Percentiles rank a stretch among this genome's conserved stretches.
phyloP scores from a whole-genome alignment of 2,113 vertebrate species.

The Cnemophilus loriae region DNA sequence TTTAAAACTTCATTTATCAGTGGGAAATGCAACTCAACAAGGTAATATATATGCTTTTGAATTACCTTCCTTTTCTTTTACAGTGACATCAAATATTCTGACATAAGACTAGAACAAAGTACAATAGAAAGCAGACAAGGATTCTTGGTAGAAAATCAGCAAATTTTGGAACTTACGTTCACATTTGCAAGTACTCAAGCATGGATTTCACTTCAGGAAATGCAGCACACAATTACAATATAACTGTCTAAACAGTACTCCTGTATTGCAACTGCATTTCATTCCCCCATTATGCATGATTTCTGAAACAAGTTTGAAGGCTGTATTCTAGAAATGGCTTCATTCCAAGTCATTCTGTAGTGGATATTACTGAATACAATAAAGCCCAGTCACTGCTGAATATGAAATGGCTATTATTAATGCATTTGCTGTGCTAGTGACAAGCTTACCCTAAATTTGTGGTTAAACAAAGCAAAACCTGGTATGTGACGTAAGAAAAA shows the following conservation, averaged over 20 bases:
- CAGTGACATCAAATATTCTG: background rate
- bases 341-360: background rate
- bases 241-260: slow-evolving; percentile 1
- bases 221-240: background rate
- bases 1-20: background rate
- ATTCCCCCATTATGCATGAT: background rate
- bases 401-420: background rate
- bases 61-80: slow-evolving; percentile 15
- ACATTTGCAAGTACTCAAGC: background rate
- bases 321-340: background rate
- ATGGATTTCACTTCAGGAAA: slow-evolving; percentile 18
- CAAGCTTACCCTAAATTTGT: background rate
- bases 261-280: background rate
- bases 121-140: background rate
- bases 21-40: background rate
- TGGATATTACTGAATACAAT: background rate
- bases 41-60: background rate
- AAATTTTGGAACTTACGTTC: background rate
- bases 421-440: background rate
- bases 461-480: background rate
- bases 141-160: background rate
- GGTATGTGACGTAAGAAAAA: background rate
- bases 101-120: background rate
- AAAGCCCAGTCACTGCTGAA: background rate
- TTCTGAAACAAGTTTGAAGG: slow-evolving; percentile 33